phyloP scores from a whole-genome alignment of 2,888 invertebrate species.

The Adela reaumurella region DNA sequence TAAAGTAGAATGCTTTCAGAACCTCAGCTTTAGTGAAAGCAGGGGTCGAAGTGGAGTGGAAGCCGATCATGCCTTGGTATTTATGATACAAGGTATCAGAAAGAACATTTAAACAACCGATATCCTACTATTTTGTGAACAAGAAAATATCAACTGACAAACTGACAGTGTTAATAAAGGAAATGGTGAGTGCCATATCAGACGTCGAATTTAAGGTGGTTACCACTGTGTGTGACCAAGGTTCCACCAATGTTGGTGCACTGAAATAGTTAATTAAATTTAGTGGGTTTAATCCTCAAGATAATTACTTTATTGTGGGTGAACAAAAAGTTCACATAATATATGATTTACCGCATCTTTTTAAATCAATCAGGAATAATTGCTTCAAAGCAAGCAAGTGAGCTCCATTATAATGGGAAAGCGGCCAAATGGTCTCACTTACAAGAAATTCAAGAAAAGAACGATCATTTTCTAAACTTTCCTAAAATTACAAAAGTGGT shows the following conservation, averaged over 20 bases:
- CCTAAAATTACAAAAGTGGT: constrained; percentile 11
- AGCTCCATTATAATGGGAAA: constrained; percentile 2
- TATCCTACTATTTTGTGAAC: constrained; percentile 14
- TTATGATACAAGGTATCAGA: constrained; percentile 12
- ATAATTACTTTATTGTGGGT: constrained; percentile 6
- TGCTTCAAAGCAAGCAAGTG: constrained; percentile 5
- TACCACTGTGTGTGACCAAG: constrained; percentile 10
- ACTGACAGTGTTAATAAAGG: constrained; percentile 6
- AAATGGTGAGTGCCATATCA: constrained; percentile 5
- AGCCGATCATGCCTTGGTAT: constrained; percentile 12
- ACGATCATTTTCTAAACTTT: constrained; percentile 12
- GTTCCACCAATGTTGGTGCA: constrained; percentile 10
- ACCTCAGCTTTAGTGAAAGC: constrained; percentile 6
- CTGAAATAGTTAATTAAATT: constrained; percentile 5
- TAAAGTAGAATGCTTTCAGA: constrained; percentile 11
- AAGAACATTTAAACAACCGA: constrained; percentile 13
- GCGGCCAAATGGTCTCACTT: constrained; percentile 7
- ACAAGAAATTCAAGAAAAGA: neutral
- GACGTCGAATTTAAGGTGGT: constrained; percentile 5
- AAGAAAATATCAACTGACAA: constrained; percentile 9
- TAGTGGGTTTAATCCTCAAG: neutral
- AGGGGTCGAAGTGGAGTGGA: constrained; percentile 3
- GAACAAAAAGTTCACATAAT: constrained; percentile 6
- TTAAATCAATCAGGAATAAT: constrained; percentile 7
- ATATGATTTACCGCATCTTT: constrained; percentile 8